A percentile compares a stretch with the other conserved stretches of the same genome.
Conservation (phyloP, 1,140 invertebrate species). For the Apis laboriosa region DNA sequence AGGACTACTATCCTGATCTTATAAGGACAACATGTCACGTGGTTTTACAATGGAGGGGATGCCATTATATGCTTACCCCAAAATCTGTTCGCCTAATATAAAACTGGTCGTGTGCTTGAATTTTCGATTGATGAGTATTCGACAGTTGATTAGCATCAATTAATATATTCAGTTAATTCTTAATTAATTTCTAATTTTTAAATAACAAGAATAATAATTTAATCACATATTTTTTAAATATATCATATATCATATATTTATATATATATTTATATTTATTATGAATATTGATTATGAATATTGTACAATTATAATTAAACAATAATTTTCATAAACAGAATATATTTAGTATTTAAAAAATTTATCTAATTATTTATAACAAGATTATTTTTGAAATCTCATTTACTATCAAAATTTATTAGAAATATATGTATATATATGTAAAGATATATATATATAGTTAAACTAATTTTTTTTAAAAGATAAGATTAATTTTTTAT, state of each 20-base stretch:
- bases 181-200: not conserved
- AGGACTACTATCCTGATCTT: slow-evolving; percentile 78
- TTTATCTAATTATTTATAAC: not conserved
- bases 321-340: not conserved
- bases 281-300: not conserved
- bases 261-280: no score
- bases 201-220: no score
- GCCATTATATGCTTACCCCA: slow-evolving; percentile 59
- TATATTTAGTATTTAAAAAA: not conserved
- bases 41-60: slow-evolving; percentile 65
- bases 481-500: no score
- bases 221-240: not conserved
- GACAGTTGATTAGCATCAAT: slow-evolving; percentile 73
- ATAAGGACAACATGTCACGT: slow-evolving; percentile 79
- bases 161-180: slow-evolving; percentile 5
- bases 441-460: no score
- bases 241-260: no score
- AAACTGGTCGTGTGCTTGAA: slow-evolving; percentile 80
- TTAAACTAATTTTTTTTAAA: not conserved
- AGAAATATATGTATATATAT: not conserved
- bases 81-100: slow-evolving; percentile 79
- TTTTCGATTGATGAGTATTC: slow-evolving; percentile 80
- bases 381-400: not conserved
- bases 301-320: not conserved
- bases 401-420: no score